A percentile compares a stretch with the other conserved stretches of the same genome.
Evolutionary conservation across 92 coral and sea anemone species (phyloP).

Genomic region (Palythoa grandiflora): DNA sequence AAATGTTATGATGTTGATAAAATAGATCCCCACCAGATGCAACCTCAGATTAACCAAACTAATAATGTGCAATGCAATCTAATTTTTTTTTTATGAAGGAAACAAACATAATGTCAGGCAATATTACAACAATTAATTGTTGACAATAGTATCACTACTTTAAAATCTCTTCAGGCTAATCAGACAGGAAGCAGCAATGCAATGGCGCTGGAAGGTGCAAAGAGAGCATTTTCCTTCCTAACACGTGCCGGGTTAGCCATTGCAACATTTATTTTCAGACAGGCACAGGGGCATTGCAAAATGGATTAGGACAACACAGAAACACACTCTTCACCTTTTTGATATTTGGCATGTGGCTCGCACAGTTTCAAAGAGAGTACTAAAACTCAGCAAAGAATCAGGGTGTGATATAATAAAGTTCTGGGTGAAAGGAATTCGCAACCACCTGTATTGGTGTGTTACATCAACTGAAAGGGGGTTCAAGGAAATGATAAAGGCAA

Average conservation of each 20-base stretch:
- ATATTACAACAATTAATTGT: slow-evolving; percentile 1
- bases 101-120: neutral
- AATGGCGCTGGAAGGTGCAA: slow-evolving; percentile 50
- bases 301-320: slow-evolving; percentile 34
- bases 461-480: slow-evolving; percentile 40
- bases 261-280: slow-evolving; percentile 31
- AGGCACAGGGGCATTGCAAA: slow-evolving; percentile 52
- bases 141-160: slow-evolving; percentile 12
- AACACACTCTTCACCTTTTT: slow-evolving; percentile 12
- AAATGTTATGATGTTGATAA: neutral
- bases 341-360: slow-evolving; percentile 28
- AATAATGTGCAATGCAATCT: neutral
- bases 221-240: slow-evolving; percentile 35
- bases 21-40: slow-evolving; percentile 13
- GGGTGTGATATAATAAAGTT: slow-evolving; percentile 29
- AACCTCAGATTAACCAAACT: slow-evolving; percentile 12
- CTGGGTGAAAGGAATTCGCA: slow-evolving; percentile 46
- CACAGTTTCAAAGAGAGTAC: slow-evolving; percentile 29
- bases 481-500: slow-evolving; percentile 41
- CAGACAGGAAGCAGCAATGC: slow-evolving; percentile 48
- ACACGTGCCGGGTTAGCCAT: slow-evolving; percentile 38
- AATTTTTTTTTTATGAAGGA: neutral
- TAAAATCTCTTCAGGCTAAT: slow-evolving; percentile 32
- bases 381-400: slow-evolving; percentile 43
- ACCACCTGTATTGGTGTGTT: slow-evolving; percentile 52